These are phyloP conservation scores for Ectemnius continuus DNA, from an alignment of 2,888 invertebrate genomes.

Conservation along the genomic window DNA sequence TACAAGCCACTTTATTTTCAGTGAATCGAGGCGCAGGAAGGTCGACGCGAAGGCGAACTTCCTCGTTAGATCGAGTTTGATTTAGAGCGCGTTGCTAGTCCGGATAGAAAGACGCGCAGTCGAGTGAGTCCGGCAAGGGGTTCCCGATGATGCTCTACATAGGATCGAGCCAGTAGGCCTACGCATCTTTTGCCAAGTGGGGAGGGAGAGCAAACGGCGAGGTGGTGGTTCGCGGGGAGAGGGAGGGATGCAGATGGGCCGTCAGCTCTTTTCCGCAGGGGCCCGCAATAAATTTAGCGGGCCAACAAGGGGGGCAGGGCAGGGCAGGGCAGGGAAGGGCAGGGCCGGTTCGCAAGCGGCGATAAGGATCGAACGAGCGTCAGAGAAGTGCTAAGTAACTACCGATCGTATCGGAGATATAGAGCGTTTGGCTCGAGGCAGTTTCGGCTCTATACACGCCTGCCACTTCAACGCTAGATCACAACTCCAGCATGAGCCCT, in stretches of 20 bases:
- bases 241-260: conserved; percentile 57
- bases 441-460: conserved; percentile 7
- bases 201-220: background rate
- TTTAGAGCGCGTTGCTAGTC: too few species aligned
- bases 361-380: conserved; percentile 73
- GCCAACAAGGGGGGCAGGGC: conserved; percentile 61
- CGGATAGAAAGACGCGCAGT: too few species aligned
- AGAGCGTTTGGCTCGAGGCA: conserved; percentile 46
- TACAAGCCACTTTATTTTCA: too few species aligned
- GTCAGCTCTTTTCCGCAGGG: conserved; percentile 63
- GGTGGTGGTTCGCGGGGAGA: background rate
- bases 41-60: too few species aligned
- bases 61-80: too few species aligned
- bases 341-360: conserved; percentile 58
- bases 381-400: conserved; percentile 76
- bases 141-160: too few species aligned
- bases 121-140: too few species aligned
- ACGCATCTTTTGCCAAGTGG: too few species aligned
- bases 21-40: too few species aligned
- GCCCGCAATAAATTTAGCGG: conserved; percentile 73
- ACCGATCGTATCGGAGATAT: conserved; percentile 72
- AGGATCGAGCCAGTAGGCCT: too few species aligned
- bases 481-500: background rate
- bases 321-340: conserved; percentile 7
- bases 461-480: background rate